Evolutionary conservation across 2,797 vertebrate species (phyloP), one percentile per base, ranked within the genome.

Genomic region (Onychomys arenicola): DNA sequence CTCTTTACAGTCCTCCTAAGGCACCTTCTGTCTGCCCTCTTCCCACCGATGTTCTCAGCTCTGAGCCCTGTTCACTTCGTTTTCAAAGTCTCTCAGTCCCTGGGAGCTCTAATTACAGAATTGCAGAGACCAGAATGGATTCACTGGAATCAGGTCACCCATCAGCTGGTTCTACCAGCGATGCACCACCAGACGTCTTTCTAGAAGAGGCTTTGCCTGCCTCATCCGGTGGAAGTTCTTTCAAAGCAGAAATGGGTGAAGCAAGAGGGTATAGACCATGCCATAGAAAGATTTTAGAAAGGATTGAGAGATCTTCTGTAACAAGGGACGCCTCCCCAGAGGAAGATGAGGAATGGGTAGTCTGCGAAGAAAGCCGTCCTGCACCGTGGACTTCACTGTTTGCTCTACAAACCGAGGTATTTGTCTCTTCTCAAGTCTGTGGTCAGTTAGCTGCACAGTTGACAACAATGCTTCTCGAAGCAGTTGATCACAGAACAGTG

Each of bases 341-440:
- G 19, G 34, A 49, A 0, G 3, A 19, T 0, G 32, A 25, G 61
- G 61, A 14, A 19, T 14, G 5, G 12, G 2, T 1, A 27, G 5
- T 19, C 52, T 2, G 1, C 32, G 21, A 37, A 55, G 10, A 63
- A 43, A 94, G 27, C 69, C 14, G 25, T n/a, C 65, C 13, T 49
- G 55, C 91, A 77, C 96, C 95, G 2, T 99, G 98, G 98, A 80
- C 65, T 7, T 69, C 97, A 61, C 97, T 99, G 93, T 99, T 99
- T 97, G 73, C 92, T 13, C 98, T 99, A 76, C 99, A 99, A 90
- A 98, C 98, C 83, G 89, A 98, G 95, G 99, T 99, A 97, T 97
- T 21, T 37, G 29, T 57, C 27, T 61, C 59, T 61, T 17, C 90
- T 49, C 65, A 17, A 55, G 75, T 89, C 93, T 84, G 4, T 63